These are phyloP conservation scores for Eleginops maclovinus DNA, from an alignment of 2,113 vertebrate genomes.

Conservation along the genomic window DNA sequence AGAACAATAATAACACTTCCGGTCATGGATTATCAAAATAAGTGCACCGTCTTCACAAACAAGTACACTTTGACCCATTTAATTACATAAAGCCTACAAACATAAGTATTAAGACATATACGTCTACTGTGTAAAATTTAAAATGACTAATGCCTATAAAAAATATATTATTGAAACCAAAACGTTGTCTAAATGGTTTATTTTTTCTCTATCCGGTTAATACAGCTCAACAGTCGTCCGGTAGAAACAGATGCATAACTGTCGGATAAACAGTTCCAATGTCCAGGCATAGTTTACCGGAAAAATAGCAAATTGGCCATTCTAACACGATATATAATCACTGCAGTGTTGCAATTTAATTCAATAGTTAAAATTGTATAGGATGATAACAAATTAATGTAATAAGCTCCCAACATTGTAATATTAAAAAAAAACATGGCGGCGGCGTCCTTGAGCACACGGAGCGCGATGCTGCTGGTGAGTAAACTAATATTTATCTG, in stretches of 20 bases:
- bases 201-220: slow-evolving; percentile 40
- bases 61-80: neutral
- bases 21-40: slow-evolving; percentile 28
- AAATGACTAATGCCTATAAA: rapidly evolving
- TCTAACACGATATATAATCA: neutral
- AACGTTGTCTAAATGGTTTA: neutral
- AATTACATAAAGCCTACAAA: neutral
- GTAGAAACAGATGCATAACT: neutral
- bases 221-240: slow-evolving; percentile 13
- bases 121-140: rapidly evolving
- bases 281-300: neutral
- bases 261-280: slow-evolving; percentile 28
- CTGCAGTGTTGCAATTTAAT: rapidly evolving
- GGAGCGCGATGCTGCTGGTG: slow-evolving; percentile 68
- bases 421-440: slow-evolving; percentile 75
- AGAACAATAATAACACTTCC: slow-evolving; percentile 49
- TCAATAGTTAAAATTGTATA: too few species aligned
- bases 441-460: slow-evolving; percentile 80
- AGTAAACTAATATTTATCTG: neutral
- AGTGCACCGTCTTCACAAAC: neutral
- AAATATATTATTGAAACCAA: rapidly evolving
- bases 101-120: rapidly evolving
- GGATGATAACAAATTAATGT: too few species aligned
- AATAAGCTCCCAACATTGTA: too few species aligned
- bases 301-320: rapidly evolving